These are phyloP conservation scores for Macropodus opercularis DNA, from an alignment of 2,797 vertebrate species.

Conservation along the genomic window DNA sequence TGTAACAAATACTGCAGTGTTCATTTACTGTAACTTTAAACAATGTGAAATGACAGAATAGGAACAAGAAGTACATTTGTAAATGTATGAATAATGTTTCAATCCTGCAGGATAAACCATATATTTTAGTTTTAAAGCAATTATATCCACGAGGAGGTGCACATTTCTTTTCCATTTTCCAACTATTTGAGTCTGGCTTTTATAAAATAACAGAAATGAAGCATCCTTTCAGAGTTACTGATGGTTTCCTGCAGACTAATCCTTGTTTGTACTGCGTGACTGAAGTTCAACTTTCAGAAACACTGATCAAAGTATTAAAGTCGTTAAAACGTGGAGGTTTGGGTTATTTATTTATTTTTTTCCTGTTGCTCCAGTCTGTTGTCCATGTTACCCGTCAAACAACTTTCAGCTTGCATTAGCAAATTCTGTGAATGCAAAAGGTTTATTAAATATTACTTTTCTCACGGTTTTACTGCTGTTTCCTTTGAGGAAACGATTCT, in stretches of 20 bases:
- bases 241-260: conserved; percentile 39
- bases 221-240: conserved; percentile 7
- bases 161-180: conserved; percentile 7
- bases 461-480: no score
- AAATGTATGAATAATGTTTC: neutral
- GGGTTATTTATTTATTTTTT: conserved; percentile 25
- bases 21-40: conserved; percentile 11
- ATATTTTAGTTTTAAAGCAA: conserved; percentile 8
- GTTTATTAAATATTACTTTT: neutral
- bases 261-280: conserved; percentile 27
- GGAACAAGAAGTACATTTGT: neutral
- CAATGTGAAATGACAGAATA: neutral
- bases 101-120: neutral
- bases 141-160: neutral
- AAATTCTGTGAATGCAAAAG: conserved; percentile 10
- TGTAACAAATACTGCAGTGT: neutral
- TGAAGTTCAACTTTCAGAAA: conserved; percentile 38
- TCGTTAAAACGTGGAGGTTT: conserved; percentile 18
- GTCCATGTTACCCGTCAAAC: conserved; percentile 40
- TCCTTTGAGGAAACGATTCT: no score
- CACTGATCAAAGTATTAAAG: conserved; percentile 36
- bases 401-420: conserved; percentile 7
- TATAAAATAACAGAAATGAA: conserved; percentile 14
- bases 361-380: conserved; percentile 13
- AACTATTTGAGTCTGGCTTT: conserved; percentile 31